Evolutionary conservation across 2,113 vertebrate genomes (phyloP).

Genomic region (Trochalopteron elliotii): DNA sequence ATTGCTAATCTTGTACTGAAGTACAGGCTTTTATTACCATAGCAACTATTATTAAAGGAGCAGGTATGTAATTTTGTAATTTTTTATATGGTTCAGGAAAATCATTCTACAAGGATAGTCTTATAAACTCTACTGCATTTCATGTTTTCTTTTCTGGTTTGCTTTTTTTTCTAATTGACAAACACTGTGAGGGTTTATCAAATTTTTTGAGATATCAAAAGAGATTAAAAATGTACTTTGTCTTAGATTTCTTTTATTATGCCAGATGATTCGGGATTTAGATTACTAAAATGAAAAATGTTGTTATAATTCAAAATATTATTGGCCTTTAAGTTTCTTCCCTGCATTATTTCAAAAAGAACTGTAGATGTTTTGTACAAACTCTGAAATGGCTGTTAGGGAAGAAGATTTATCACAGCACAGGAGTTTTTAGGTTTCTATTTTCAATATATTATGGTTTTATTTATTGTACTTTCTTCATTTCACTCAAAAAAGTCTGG

Average conservation of each 20-base stretch:
- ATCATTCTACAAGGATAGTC: neutral
- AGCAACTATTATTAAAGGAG: neutral
- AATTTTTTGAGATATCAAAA: neutral
- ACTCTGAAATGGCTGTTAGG: neutral
- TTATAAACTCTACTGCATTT: neutral
- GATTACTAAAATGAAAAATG: neutral
- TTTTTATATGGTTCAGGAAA: neutral
- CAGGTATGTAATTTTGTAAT: neutral
- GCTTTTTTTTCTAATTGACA: neutral
- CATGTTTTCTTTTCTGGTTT: neutral
- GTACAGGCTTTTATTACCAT: neutral
- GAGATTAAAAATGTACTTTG: neutral
- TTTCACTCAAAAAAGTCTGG: neutral
- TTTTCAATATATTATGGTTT: neutral
- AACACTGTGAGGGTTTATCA: neutral
- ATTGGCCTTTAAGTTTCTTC: neutral
- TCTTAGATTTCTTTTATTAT: neutral
- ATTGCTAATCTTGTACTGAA: neutral
- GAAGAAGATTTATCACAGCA: neutral
- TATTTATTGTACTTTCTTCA: neutral
- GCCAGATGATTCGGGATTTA: neutral
- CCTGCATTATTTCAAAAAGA: neutral
- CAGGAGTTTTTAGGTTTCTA: neutral
- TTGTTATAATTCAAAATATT: neutral
- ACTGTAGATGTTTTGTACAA: neutral